Conservation (phyloP, 2,113 vertebrate genomes). For the Muntiacus muntjak region DNA sequence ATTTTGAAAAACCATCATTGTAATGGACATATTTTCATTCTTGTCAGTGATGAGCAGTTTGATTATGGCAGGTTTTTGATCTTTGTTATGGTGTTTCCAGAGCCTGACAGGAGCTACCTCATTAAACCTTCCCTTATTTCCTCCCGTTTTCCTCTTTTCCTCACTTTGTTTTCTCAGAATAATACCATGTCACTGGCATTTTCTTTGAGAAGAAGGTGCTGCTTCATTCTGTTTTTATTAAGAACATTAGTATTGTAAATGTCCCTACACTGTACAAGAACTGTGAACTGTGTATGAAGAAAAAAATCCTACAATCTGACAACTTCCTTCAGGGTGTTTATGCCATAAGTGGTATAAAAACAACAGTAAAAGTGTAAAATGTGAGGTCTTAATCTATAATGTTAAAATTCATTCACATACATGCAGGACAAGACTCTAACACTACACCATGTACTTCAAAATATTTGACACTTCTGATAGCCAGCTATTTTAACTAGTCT, state of each 20-base stretch:
- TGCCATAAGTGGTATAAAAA: background rate
- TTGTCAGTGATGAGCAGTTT: background rate
- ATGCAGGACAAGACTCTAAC: background rate
- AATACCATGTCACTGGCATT: background rate
- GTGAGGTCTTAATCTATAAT: background rate
- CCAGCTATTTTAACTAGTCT: conserved; percentile 18
- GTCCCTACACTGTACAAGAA: background rate
- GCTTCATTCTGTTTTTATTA: background rate
- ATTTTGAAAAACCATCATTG: conserved; percentile 30
- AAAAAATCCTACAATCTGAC: background rate
- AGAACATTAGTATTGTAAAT: background rate
- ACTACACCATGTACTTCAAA: background rate
- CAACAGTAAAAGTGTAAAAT: background rate
- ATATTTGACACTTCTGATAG: conserved; percentile 14
- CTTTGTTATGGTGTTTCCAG: background rate
- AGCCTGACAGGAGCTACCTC: conserved; percentile 25
- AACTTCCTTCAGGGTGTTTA: background rate
- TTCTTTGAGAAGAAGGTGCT: background rate
- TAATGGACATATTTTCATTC: conserved; percentile 39
- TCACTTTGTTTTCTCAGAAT: conserved; percentile 18
- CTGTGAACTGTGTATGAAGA: background rate
- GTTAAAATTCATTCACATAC: conserved; percentile 5
- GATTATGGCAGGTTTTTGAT: conserved; percentile 22
- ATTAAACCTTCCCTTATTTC: conserved; percentile 47
- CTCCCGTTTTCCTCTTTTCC: background rate